Conservation (phyloP, 2,888 invertebrate genomes). For the Encarsia formosa region DNA sequence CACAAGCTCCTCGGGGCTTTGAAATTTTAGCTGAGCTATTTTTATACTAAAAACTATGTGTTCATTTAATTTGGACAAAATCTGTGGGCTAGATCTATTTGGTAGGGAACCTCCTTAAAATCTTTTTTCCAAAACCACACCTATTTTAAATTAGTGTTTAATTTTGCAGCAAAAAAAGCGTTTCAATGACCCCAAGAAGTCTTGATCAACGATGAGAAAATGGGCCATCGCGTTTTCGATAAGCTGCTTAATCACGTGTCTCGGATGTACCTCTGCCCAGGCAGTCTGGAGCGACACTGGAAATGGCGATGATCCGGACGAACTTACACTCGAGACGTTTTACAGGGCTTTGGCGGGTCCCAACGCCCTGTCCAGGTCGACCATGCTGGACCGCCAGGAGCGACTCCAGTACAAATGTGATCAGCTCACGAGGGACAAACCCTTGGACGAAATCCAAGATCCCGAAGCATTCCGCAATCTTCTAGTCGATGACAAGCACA, state of each 20-base stretch:
- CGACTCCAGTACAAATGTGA: slow-evolving; percentile 45
- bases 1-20: too few species aligned
- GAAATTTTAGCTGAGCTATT: too few species aligned
- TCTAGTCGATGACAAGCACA: slow-evolving; percentile 77
- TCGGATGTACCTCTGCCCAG: slow-evolving; percentile 1
- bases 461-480: slow-evolving; percentile 70
- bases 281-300: slow-evolving; percentile 18
- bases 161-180: not conserved
- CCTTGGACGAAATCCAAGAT: slow-evolving; percentile 23
- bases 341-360: slow-evolving; percentile 44
- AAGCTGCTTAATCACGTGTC: not conserved
- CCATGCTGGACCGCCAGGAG: slow-evolving; percentile 46
- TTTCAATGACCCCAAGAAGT: not conserved
- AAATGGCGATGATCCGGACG: slow-evolving; percentile 11
- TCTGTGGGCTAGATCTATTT: too few species aligned
- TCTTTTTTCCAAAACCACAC: too few species aligned
- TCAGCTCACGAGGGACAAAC: slow-evolving; percentile 28
- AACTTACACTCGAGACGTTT: slow-evolving; percentile 11
- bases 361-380: slow-evolving; percentile 44
- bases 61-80: too few species aligned
- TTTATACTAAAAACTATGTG: too few species aligned
- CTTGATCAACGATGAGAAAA: not conserved
- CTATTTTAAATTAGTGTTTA: not conserved
- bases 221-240: not conserved
- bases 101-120: too few species aligned